Conservation (phyloP, 2,888 invertebrate genomes). For the Adineta ricciae region DNA sequence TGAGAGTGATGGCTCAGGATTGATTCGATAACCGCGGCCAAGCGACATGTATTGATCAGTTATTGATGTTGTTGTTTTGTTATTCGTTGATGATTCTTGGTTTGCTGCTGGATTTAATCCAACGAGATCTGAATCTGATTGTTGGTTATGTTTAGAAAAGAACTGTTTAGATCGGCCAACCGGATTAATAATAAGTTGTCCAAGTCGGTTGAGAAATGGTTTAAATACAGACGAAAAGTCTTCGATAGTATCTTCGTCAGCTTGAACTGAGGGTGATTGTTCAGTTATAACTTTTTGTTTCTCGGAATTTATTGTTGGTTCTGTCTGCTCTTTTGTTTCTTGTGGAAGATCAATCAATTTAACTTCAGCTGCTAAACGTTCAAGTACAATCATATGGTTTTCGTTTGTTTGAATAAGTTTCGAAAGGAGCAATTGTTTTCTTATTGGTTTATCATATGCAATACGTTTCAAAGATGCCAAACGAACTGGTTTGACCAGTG, state of each 20-base stretch:
- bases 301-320: neutral
- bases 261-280: neutral
- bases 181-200: constrained; percentile 20
- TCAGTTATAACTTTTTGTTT: neutral
- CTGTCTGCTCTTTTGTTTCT: neutral
- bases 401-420: constrained; percentile 5
- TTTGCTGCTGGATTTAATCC: neutral
- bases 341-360: neutral
- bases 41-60: neutral
- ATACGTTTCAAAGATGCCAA: neutral
- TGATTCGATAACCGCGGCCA: neutral
- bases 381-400: neutral
- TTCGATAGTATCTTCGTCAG: neutral
- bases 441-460: constrained; percentile 19
- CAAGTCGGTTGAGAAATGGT: constrained; percentile 10
- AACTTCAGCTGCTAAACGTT: neutral
- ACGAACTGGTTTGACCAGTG: constrained; percentile 9
- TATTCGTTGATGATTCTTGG: neutral
- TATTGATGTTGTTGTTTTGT: neutral
- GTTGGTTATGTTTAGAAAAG: neutral
- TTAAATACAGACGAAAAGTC: neutral
- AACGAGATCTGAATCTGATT: neutral
- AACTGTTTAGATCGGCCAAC: constrained; percentile 18
- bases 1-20: neutral
- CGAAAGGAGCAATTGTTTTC: neutral